phyloP scores from a whole-genome alignment of 2,888 invertebrate species.

The Zonitis immaculata region DNA sequence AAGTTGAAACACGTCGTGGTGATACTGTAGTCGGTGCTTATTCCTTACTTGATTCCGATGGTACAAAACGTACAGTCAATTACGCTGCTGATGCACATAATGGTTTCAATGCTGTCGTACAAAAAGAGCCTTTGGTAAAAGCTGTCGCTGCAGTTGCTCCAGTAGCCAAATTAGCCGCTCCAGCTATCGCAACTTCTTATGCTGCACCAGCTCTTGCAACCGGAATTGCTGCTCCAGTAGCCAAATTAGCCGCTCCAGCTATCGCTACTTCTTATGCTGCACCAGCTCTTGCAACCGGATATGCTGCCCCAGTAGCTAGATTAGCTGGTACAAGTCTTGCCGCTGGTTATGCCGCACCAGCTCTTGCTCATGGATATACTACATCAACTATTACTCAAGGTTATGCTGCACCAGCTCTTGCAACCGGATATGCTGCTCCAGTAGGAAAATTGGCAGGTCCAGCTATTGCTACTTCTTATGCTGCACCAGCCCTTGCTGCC shows the following conservation, averaged over 20 bases:
- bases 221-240: background rate
- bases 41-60: constrained; percentile 53
- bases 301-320: constrained; percentile 28
- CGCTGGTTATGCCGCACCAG: background rate
- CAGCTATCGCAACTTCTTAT: constrained; percentile 30
- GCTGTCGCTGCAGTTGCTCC: constrained; percentile 41
- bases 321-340: too few relatives aligned
- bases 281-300: constrained; percentile 23
- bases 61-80: constrained; percentile 51
- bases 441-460: too few relatives aligned
- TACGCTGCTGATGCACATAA: constrained; percentile 53
- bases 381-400: too few relatives aligned
- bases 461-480: constrained; percentile 15
- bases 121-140: constrained; percentile 48
- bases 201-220: constrained; percentile 24
- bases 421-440: constrained; percentile 12
- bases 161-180: constrained; percentile 35
- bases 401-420: constrained; percentile 7
- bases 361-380: too few relatives aligned
- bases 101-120: constrained; percentile 54
- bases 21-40: constrained; percentile 53
- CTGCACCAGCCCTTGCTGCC: background rate
- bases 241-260: constrained; percentile 1
- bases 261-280: constrained; percentile 13
- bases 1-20: constrained; percentile 52